Evolutionary conservation across 2,797 vertebrate genomes (phyloP), one percentile per base, ranked within the genome.

Genomic region (Oreortyx pictus): DNA sequence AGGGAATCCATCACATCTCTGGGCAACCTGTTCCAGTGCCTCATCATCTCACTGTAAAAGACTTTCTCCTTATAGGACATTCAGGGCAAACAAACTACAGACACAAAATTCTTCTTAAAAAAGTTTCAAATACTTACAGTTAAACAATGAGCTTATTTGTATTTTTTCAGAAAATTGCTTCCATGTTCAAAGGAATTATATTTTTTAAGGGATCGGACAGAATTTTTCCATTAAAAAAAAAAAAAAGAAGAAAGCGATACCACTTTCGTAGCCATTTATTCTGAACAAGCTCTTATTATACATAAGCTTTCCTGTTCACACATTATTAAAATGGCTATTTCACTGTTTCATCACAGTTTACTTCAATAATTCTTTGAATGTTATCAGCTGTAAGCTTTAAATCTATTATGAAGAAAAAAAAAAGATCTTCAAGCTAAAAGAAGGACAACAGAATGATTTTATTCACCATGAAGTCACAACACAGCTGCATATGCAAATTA

Each of bases 221-320:
- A 67, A 41, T 20, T 20, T 52, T 85, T 77, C 9, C 2, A 41
- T 25, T 52, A 37, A 2, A 44, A 52, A n/a, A 23, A 23, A 33
- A 29, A 31, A 19, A 61, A 39, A 11, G 13, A 61, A 41, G 24
- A 39, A 39, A 33, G 0, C 0, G 37, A 3, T 2, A 43, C n/a
- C 62, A 31, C 2, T 27, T 61, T 11, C 14, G 43, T 19, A 0
- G 6, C 2, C 3, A 14, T 81, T 79, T 39, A 49, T 49, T 64
- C 19, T 62, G 25, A 83, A 7, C 2, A 59, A 27, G 23, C 35
- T 65, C 10, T n/a, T 78, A 23, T 10, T 67, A 41, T 15, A 49
- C 33, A 39, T 23, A 64, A 85, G 13, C 67, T 64, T 66, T 2
- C 9, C 7, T 73, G 11, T 19, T 68, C 6, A 37, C 29, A 43